These are phyloP conservation scores for Pteria penguin DNA, from an alignment of 2,888 invertebrate genomes.

Conservation along the genomic window DNA sequence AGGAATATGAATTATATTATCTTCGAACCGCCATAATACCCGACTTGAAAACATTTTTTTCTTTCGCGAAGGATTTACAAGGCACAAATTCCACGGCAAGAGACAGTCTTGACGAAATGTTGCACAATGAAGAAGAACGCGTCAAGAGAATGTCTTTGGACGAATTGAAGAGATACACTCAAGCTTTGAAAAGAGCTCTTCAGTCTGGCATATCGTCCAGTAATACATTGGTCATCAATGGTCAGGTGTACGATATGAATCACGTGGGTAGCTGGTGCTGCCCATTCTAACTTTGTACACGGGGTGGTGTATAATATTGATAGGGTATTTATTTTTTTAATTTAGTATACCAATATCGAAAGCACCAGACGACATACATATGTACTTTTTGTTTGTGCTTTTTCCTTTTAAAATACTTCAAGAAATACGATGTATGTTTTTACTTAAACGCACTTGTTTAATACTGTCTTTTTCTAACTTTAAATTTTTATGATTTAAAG, in stretches of 20 bases:
- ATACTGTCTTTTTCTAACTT: too few relatives aligned
- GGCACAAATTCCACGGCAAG: not conserved
- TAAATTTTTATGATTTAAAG: too few relatives aligned
- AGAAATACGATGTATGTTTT: too few relatives aligned
- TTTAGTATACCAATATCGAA: too few relatives aligned
- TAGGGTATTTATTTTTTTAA: too few relatives aligned
- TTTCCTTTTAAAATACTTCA: too few relatives aligned
- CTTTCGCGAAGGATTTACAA: not conserved
- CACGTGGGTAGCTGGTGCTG: slow-evolving; percentile 17
- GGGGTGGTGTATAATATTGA: too few relatives aligned
- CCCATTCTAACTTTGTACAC: too few relatives aligned
- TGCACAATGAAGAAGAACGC: not conserved
- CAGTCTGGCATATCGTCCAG: not conserved
- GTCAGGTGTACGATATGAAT: slow-evolving; percentile 1
- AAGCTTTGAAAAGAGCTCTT: not conserved
- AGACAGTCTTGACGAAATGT: not conserved
- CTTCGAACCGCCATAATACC: not conserved
- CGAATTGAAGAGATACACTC: not conserved
- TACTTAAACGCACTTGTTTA: too few relatives aligned
- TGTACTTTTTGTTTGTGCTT: too few relatives aligned
- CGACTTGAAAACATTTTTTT: not conserved
- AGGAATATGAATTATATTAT: not conserved
- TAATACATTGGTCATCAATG: not conserved
- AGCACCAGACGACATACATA: too few relatives aligned
- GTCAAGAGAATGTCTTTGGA: not conserved